Conservation (phyloP, 2,888 invertebrate species). For the Gisinianus flammeolus region DNA sequence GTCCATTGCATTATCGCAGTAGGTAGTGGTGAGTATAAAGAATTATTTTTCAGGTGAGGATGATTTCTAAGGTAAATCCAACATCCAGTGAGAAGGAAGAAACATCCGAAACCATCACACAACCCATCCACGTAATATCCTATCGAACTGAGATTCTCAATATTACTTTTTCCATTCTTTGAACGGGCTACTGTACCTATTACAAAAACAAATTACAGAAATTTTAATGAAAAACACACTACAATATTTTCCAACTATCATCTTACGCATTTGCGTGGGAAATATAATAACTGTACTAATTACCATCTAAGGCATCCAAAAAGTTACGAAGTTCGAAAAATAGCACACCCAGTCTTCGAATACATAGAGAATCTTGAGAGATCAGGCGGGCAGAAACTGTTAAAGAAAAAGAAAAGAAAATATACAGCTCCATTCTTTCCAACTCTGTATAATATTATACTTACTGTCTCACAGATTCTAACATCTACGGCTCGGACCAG, state of each 20-base stretch:
- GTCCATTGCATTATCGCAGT: conserved; percentile 4
- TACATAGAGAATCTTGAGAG: conserved; percentile 73
- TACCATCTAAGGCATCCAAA: conserved; percentile 86
- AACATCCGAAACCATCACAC: conserved; percentile 78
- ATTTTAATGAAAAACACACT: too few species aligned
- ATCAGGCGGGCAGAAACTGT: conserved; percentile 77
- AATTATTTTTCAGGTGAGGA: conserved; percentile 75
- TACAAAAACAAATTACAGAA: too few species aligned
- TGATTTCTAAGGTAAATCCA: conserved; percentile 74
- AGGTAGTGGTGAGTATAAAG: conserved; percentile 31
- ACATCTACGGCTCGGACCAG: too few species aligned
- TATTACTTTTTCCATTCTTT: conserved; percentile 60
- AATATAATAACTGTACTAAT: too few species aligned
- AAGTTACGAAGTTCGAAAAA: conserved; percentile 82
- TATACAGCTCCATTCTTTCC: too few species aligned
- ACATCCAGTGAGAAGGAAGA: conserved; percentile 74
- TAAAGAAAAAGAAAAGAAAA: too few species aligned
- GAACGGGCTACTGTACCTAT: conserved; percentile 81
- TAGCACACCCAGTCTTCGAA: conserved; percentile 75
- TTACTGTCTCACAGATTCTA: too few species aligned
- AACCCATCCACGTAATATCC: conserved; percentile 84
- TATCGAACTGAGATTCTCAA: conserved; percentile 61
- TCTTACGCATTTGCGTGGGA: too few species aligned
- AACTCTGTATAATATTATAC: too few species aligned
- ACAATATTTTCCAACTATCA: too few species aligned